Evolutionary conservation across 2,888 invertebrate genomes (phyloP).

Genomic region (Apodemia zela): DNA sequence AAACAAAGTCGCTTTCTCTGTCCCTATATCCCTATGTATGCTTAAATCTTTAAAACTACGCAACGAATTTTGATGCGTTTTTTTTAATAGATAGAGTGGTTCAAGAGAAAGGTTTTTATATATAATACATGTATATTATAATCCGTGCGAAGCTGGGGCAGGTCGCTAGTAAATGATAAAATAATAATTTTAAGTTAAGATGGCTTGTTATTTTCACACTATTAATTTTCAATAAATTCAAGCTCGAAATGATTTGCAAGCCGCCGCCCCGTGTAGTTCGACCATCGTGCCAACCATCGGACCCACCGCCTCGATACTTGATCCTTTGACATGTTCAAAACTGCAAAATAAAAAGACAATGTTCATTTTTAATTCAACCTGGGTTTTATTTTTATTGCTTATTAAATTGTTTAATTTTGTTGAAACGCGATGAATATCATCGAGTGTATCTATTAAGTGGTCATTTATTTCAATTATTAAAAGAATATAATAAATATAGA

Average conservation of each 20-base stretch:
- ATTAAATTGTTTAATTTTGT: conserved; percentile 33
- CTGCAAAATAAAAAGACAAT: conserved; percentile 35
- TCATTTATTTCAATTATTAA: conserved; percentile 34
- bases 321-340: conserved; percentile 41
- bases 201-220: conserved; percentile 53
- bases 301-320: conserved; percentile 50
- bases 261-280: conserved; percentile 49
- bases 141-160: no score
- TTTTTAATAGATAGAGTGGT: no score
- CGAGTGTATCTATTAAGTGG: conserved; percentile 35
- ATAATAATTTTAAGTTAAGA: conserved; percentile 26
- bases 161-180: neutral
- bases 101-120: no score
- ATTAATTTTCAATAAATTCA: conserved; percentile 66
- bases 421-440: conserved; percentile 32
- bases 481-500: conserved; percentile 27
- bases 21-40: no score
- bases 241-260: conserved; percentile 50
- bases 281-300: conserved; percentile 47
- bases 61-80: no score
- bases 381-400: conserved; percentile 29
- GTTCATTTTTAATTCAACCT: conserved; percentile 32
- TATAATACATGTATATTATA: no score
- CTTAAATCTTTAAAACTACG: no score
- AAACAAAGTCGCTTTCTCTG: no score